Evolutionary conservation across 2,797 vertebrate genomes (phyloP), one percentile per base, ranked within the genome.

Genomic region (Gymnocypris eckloni): DNA sequence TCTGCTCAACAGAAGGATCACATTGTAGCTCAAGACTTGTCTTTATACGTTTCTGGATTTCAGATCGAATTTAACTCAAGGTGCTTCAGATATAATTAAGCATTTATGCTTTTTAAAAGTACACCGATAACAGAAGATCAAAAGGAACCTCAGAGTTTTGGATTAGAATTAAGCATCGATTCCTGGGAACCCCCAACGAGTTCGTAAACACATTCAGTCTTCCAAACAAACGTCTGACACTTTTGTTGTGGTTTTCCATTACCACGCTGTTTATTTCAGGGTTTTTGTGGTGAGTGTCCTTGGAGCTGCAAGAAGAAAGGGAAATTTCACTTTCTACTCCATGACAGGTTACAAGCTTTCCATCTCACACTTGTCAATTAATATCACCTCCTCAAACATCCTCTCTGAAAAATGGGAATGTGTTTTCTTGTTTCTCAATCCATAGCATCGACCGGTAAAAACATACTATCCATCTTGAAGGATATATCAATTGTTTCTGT

Each of bases 321-420:
- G 9, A 72, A 79, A 79, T 79, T 85, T 85, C 76, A 48, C 76
- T 79, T 72, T 12, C 66, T 61, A 22, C 52, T 72, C 41, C 28
- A 48, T 71, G 25, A 52, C 76, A 85, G 76, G 83, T 79, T 48
- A 72, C 66, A 85, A 79, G 83, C 76, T 79, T 56, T 84, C 75
- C 73, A 77, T 84, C 73, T 69, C 72, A 69, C 73, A 77, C 61
- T 25, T 84, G 83, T 79, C 83, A 70, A 71, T 79, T 84, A 84
- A 79, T 28, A 71, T 70, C 83, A 84, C 50, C 50, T 37, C 33
- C 39, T 69, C 10, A 79, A 84, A 56, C 50, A 78, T 70, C 78
- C 64, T 67, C n/a, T 28, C 22, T 37, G 50, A 79, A 69, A 84
- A 84, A 79, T 79, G 13, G 25, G 20, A 59, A 85, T 59, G 41